phyloP scores from a whole-genome alignment of 2,888 invertebrate genomes.

The Coecobrya sp. region DNA sequence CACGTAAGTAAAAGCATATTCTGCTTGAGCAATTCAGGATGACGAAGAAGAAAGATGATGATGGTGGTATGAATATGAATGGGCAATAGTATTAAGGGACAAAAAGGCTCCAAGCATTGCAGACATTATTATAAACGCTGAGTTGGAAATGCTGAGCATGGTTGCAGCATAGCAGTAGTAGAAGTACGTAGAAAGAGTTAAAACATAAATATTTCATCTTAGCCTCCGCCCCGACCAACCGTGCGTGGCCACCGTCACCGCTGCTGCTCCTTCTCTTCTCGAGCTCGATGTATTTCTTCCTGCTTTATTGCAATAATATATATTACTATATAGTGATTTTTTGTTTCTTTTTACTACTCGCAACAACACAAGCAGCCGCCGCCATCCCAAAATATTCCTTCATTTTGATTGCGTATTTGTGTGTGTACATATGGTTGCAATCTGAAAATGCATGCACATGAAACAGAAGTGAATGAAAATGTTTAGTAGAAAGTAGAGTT shows the following conservation, averaged over 20 bases:
- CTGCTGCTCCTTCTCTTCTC: conserved; percentile 8
- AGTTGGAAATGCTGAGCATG: not conserved
- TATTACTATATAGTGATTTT: not conserved
- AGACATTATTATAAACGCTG: not conserved
- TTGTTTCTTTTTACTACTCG: conserved; percentile 12
- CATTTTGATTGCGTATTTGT: conserved; percentile 61
- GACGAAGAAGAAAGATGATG: not conserved
- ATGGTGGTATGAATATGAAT: not conserved
- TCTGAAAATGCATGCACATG: conserved; percentile 63
- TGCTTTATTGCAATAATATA: conserved; percentile 45
- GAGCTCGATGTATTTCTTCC: not conserved
- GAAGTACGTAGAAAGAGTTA: conserved; percentile 69
- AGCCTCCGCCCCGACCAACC: conserved; percentile 80
- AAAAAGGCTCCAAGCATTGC: not conserved
- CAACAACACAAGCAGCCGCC: conserved; percentile 34
- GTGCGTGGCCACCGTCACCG: conserved; percentile 78
- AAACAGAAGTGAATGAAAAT: not conserved
- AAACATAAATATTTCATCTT: conserved; percentile 79
- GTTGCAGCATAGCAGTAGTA: not conserved
- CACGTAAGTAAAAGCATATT: conserved; percentile 70
- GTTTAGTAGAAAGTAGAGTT: not conserved
- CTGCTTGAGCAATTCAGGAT: no score
- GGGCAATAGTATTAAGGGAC: not conserved
- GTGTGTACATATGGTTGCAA: conserved; percentile 74
- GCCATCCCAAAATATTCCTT: conserved; percentile 50